Conservation (phyloP, 1,140 invertebrate genomes). For the Drosophila orena region DNA sequence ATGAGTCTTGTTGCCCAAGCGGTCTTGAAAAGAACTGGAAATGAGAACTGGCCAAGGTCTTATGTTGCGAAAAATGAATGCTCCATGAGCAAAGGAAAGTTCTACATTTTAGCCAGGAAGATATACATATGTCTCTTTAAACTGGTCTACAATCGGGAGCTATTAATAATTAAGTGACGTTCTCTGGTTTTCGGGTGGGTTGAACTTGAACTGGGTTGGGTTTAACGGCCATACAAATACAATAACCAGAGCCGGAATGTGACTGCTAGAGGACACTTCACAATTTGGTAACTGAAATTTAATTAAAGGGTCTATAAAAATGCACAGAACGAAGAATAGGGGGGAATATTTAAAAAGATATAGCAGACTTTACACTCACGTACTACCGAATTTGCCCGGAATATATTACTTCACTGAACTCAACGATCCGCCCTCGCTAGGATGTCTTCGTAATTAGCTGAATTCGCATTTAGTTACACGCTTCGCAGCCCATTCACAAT, state of each 20-base stretch:
- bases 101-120: conserved; percentile 12
- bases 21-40: conserved; percentile 17
- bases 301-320: too few species aligned
- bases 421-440: not conserved
- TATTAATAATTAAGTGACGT: conserved; percentile 14
- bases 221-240: not conserved
- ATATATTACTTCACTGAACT: not conserved
- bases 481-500: conserved; percentile 36
- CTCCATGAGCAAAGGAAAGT: conserved; percentile 2
- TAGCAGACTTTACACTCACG: too few species aligned
- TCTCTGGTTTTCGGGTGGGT: conserved; percentile 1
- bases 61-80: conserved; percentile 6
- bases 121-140: not conserved
- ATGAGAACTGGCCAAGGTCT: conserved; percentile 24
- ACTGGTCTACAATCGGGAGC: conserved; percentile 1
- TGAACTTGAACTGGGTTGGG: conserved; percentile 29
- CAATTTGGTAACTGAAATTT: not conserved
- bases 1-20: conserved; percentile 28
- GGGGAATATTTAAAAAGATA: too few species aligned
- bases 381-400: too few species aligned
- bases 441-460: conserved; percentile 9
- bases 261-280: not conserved
- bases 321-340: not conserved
- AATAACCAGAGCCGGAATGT: not conserved
- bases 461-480: conserved; percentile 42